These are phyloP conservation scores for Gallinago undulata DNA, from an alignment of 2,113 vertebrate genomes.

Conservation along the genomic window DNA sequence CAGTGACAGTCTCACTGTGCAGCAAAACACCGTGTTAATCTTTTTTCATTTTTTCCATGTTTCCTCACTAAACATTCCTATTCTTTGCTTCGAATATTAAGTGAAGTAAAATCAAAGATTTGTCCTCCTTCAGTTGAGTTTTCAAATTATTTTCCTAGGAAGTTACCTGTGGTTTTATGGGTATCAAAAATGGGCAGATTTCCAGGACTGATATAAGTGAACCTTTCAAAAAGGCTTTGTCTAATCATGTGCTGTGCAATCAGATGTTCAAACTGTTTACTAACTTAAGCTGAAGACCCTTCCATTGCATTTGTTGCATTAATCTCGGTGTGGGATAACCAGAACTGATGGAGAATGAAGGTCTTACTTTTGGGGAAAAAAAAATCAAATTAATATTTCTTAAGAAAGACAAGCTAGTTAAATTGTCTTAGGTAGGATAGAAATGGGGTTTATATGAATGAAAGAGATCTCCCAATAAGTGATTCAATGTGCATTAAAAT, in stretches of 20 bases:
- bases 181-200: not conserved
- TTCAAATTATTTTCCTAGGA: not conserved
- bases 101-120: not conserved
- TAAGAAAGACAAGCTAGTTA: not conserved
- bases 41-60: fast-evolving
- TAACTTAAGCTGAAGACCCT: not conserved
- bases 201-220: not conserved
- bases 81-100: not conserved
- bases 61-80: not conserved
- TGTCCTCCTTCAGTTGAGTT: not conserved
- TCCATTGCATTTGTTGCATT: not conserved
- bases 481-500: not conserved
- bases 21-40: not conserved
- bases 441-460: not conserved
- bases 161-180: not conserved
- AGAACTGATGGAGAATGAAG: not conserved
- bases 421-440: not conserved
- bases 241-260: not conserved
- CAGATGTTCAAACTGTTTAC: not conserved
- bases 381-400: not conserved
- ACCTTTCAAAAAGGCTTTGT: not conserved
- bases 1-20: not conserved
- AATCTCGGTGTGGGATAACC: not conserved
- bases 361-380: not conserved
- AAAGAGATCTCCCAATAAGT: not conserved